Percentiles rank a stretch among this genome's conserved stretches.
Evolutionary conservation across 2,888 invertebrate genomes (phyloP).

Genomic region (Volucella bombylans): DNA sequence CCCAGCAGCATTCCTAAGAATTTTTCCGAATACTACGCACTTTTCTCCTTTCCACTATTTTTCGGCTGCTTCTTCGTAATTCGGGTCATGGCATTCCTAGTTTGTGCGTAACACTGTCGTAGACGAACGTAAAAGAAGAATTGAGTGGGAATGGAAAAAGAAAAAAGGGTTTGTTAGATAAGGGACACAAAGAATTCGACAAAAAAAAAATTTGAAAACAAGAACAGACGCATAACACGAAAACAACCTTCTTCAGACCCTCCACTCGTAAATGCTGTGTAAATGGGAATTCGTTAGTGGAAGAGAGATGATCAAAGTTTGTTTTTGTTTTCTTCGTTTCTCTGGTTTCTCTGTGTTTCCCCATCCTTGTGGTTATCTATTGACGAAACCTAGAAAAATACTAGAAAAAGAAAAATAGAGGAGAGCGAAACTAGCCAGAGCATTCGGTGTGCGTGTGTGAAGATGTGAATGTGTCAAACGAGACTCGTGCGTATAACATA

Average conservation of each 20-base stretch:
- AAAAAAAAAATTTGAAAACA: constrained; percentile 3
- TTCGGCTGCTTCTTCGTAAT: constrained; percentile 33
- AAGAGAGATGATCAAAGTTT: constrained; percentile 52
- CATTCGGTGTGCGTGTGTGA: constrained; percentile 1
- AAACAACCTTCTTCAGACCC: constrained; percentile 39
- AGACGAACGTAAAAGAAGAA: constrained; percentile 41
- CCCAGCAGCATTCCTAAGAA: constrained; percentile 56
- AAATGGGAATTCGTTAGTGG: constrained; percentile 2
- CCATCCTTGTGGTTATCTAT: constrained; percentile 56
- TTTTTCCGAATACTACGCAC: constrained; percentile 58
- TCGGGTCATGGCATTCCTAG: constrained; percentile 50
- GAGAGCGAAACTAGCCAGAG: constrained; percentile 10
- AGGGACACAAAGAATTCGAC: constrained; percentile 48
- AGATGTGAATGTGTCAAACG: constrained; percentile 37
- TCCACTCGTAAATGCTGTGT: background rate
- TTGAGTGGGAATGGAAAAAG: constrained; percentile 27
- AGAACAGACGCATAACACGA: constrained; percentile 12
- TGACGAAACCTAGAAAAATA: constrained; percentile 57
- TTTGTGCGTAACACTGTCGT: constrained; percentile 53
- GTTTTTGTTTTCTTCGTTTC: constrained; percentile 52
- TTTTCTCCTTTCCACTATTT: constrained; percentile 11
- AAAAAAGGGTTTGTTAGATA: constrained; percentile 69
- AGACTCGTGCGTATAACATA: constrained; percentile 39
- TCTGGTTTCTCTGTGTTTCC: constrained; percentile 34
- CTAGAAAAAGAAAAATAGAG: constrained; percentile 59